phyloP scores from a whole-genome alignment of 37 sponge, comb jelly and placozoan species.

The Axinella damicornis region DNA sequence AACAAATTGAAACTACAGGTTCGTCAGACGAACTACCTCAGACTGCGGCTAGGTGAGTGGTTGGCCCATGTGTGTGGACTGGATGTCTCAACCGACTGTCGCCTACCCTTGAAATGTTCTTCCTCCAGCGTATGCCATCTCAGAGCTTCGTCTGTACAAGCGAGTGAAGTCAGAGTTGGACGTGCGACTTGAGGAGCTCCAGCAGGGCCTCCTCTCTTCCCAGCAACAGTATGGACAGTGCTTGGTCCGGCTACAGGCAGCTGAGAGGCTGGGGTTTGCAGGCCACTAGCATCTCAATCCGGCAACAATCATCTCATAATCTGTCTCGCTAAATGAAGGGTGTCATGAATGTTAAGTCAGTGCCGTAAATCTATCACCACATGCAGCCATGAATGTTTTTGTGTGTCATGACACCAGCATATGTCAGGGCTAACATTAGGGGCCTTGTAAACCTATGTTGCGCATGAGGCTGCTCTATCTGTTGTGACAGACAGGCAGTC shows the following conservation, averaged over 20 bases:
- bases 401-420: background rate
- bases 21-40: conserved; percentile 54
- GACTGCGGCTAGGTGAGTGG: conserved; percentile 67
- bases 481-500: no score
- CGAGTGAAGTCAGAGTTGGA: conserved; percentile 52
- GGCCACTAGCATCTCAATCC: no score
- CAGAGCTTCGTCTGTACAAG: conserved; percentile 73
- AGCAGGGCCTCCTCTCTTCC: background rate
- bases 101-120: no score
- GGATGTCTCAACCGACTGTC: no score
- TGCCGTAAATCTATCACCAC: background rate
- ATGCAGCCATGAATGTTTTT: background rate
- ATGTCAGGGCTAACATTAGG: no score
- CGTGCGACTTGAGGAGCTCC: conserved; percentile 15
- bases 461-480: no score
- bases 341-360: background rate
- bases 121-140: conserved; percentile 58
- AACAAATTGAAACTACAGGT: conserved; percentile 19
- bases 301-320: no score
- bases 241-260: conserved; percentile 12
- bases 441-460: no score
- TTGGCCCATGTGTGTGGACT: no score
- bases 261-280: background rate
- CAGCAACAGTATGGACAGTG: conserved; percentile 45
- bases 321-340: no score